Conservation (phyloP, 92 coral and sea anemone genomes). For the Zoanthus sociatus region DNA sequence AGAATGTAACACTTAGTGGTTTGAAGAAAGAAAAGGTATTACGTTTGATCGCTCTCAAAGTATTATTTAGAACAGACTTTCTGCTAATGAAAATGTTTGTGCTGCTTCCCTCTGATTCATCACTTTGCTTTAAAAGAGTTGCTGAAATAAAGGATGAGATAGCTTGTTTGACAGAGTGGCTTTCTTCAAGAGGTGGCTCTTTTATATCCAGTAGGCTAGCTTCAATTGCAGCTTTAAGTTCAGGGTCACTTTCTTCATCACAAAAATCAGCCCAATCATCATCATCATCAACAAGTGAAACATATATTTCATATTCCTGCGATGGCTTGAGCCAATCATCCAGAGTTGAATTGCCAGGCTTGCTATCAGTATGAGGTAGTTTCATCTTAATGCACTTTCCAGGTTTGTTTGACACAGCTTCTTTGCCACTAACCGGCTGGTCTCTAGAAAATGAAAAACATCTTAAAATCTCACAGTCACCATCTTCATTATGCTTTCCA, state of each 20-base stretch:
- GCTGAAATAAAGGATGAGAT: slow-evolving; percentile 9
- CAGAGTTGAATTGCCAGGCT: neutral
- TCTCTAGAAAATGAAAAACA: neutral
- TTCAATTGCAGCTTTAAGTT: slow-evolving; percentile 39
- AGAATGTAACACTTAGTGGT: slow-evolving; percentile 51
- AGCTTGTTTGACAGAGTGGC: neutral
- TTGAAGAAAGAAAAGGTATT: slow-evolving; percentile 56
- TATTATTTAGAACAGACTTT: slow-evolving; percentile 43
- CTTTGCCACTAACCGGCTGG: neutral
- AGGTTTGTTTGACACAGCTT: neutral
- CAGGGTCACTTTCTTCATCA: slow-evolving; percentile 31
- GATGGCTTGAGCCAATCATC: neutral
- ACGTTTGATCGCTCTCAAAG: slow-evolving; percentile 61
- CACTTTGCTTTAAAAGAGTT: slow-evolving; percentile 33
- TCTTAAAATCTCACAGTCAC: neutral
- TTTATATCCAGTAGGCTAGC: slow-evolving; percentile 34
- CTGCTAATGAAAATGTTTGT: slow-evolving; percentile 52
- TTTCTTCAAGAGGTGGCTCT: neutral
- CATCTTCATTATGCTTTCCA: neutral
- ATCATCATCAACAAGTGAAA: neutral
- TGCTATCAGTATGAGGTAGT: neutral
- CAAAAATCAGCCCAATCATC: neutral
- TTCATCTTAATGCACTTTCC: neutral
- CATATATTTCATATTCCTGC: neutral
- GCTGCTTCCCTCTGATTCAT: neutral